Percentiles rank a stretch among this genome's conserved stretches.
Conservation (phyloP, 2,888 invertebrate genomes). For the Heliconius hortense region DNA sequence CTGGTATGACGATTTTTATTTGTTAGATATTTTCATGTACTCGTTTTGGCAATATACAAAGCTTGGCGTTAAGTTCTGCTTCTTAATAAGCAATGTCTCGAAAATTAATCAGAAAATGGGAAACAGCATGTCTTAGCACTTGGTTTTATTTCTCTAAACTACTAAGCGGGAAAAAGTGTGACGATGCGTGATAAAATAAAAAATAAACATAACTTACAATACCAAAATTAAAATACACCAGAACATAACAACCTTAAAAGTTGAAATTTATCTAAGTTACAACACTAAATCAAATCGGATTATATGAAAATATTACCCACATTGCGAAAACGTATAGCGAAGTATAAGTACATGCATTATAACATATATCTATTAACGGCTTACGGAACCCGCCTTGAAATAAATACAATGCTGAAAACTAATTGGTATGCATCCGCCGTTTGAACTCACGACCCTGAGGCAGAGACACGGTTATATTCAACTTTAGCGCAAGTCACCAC, state of each 20-base stretch:
- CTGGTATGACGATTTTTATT: too few species aligned
- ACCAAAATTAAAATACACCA: not conserved
- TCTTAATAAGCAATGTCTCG: too few species aligned
- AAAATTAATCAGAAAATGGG: too few species aligned
- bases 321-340: constrained; percentile 21
- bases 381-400: constrained; percentile 43
- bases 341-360: constrained; percentile 17
- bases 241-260: not conserved
- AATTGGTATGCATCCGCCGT: constrained; percentile 47
- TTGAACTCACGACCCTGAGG: constrained; percentile 59
- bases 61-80: too few species aligned
- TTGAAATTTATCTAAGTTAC: not conserved
- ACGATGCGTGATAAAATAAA: too few species aligned
- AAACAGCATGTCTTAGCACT: too few species aligned
- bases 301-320: constrained; percentile 16
- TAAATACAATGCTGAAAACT: constrained; percentile 48
- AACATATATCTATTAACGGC: constrained; percentile 39
- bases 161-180: too few species aligned
- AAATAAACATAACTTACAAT: too few species aligned
- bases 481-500: constrained; percentile 15
- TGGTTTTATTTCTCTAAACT: too few species aligned
- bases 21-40: too few species aligned
- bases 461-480: constrained; percentile 44
- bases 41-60: too few species aligned
- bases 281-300: constrained; percentile 12